Evolutionary conservation across 92 coral and sea anemone genomes (phyloP), one percentile per base, ranked within the genome.

Genomic region (Epizoanthus rinbou): DNA sequence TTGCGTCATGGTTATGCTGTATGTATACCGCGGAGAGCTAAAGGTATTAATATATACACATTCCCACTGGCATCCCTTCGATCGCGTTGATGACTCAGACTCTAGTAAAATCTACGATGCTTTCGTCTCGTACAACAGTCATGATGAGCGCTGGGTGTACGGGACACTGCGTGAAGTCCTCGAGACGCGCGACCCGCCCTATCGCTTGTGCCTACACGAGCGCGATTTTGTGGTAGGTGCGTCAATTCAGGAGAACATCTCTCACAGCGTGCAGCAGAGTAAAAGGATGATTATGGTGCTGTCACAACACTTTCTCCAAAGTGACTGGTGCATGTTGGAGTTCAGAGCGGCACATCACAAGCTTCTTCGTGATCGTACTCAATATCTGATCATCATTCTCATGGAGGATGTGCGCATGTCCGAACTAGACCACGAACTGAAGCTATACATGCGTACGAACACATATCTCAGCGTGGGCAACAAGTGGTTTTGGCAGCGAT

Each of bases 261-360:
- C 92, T 68, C 85, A 92, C 89, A 87, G 95, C 78, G 95, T 91
- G 14, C 64, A 89, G 22, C 70, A 76, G 52, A 91, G 93, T 33
- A 92, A 88, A 58, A 86, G 98, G 37, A 94, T 86, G 92, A 84
- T 94, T 37, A 89, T 94, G 89, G 89, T 94, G 16, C 79, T 94
- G 66, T 94, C 95, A 9, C 91, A 73, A 19, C 57, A 85, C 84
- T 94, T 94, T 80, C 41, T 94, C 37, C 72, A 74, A 72, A 94
- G 95, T 82, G 98, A 94, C 62, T 94, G 95, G 98, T 94, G 98
- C 69, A 82, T 84, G 95, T 25, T 87, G 69, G 98, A 94, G 73
- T 94, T 94, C 63, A 91, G 95, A 18, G 95, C 98, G 7, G 95
- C 98, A 0, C 98, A 94, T 53, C 98, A 82, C 25, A 89, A 83